Percentiles rank a stretch among this genome's conserved stretches.
phyloP scores from a whole-genome alignment of 1,140 invertebrate species.

The Drosophila tani region DNA sequence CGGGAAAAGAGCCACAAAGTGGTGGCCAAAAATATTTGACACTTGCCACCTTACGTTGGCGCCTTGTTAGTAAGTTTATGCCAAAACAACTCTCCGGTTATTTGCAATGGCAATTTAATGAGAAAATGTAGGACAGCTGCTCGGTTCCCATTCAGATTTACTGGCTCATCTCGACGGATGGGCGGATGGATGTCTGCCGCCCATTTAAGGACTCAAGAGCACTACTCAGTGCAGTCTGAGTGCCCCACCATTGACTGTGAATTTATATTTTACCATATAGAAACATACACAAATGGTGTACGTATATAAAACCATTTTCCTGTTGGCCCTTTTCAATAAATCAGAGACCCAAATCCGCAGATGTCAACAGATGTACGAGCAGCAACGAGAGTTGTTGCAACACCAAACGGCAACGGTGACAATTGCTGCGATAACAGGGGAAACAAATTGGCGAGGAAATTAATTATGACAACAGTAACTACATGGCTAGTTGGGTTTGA shows the following conservation, averaged over 20 bases:
- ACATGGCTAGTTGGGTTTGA: conserved; percentile 8
- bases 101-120: conserved; percentile 79
- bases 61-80: conserved; percentile 80
- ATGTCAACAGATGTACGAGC: conserved; percentile 30
- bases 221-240: conserved; percentile 73
- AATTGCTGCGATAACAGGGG: conserved; percentile 30
- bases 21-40: conserved; percentile 62
- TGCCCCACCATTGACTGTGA: conserved; percentile 48
- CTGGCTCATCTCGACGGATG: conserved; percentile 22
- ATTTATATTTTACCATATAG: conserved; percentile 25
- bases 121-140: conserved; percentile 77
- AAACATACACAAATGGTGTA: background rate
- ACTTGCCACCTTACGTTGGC: conserved; percentile 60
- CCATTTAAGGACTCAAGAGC: conserved; percentile 52
- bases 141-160: conserved; percentile 41
- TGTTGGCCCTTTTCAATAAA: conserved; percentile 45
- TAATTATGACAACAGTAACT: conserved; percentile 67
- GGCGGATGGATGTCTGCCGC: conserved; percentile 31
- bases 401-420: conserved; percentile 13
- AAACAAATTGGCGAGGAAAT: conserved; percentile 66
- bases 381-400: conserved; percentile 3
- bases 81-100: conserved; percentile 58
- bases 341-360: conserved; percentile 36
- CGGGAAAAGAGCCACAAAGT: conserved; percentile 52
- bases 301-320: conserved; percentile 2